phyloP scores from a whole-genome alignment of 1,140 invertebrate genomes.

The Melipona quadrifasciata region DNA sequence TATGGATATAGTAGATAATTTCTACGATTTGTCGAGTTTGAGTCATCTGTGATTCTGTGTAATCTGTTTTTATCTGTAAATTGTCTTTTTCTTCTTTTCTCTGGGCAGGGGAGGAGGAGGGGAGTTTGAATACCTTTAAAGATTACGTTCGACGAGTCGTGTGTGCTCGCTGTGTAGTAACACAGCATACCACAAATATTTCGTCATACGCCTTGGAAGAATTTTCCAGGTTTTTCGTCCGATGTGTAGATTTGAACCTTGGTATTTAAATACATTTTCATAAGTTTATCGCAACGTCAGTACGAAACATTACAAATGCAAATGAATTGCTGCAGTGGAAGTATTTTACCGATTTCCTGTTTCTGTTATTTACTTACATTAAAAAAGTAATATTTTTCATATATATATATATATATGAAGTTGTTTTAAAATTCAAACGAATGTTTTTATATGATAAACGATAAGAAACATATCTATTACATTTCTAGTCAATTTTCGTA shows the following conservation, averaged over 20 bases:
- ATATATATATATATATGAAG: not conserved
- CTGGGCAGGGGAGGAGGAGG: too few species aligned
- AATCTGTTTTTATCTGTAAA: not conserved
- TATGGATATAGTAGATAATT: constrained; percentile 38
- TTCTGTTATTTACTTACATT: not conserved
- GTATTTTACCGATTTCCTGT: not conserved
- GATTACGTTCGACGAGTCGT: not conserved
- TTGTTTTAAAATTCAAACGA: too few species aligned
- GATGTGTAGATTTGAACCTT: not conserved
- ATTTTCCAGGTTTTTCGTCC: not conserved
- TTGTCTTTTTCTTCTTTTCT: not conserved
- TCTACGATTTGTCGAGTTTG: constrained; percentile 2
- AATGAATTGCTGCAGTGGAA: not conserved
- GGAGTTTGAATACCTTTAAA: not conserved
- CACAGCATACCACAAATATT: not conserved
- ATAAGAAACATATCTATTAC: not conserved
- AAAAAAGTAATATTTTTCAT: not conserved
- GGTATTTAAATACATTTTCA: not conserved
- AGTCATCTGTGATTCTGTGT: too few species aligned
- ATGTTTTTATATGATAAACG: not conserved
- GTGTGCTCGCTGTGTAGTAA: not conserved
- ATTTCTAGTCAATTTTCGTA: not conserved
- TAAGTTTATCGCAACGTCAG: not conserved
- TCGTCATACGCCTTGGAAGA: not conserved
- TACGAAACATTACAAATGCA: not conserved